Evolutionary conservation across 2,113 vertebrate species (phyloP).

Genomic region (Oreotrochilus melanogaster): DNA sequence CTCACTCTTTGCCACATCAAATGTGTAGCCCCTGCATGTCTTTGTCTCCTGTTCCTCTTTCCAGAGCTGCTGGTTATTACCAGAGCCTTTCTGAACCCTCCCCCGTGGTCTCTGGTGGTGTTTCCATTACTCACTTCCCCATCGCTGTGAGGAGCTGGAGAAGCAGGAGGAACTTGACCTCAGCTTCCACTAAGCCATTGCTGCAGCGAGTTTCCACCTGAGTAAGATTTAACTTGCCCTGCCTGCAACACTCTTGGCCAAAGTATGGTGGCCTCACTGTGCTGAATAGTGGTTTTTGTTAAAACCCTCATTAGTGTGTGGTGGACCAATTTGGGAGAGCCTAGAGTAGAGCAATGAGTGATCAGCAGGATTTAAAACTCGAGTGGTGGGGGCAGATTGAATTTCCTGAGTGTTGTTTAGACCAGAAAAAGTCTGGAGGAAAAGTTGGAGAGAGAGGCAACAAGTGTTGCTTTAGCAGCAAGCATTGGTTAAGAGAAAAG

Average conservation of each 20-base stretch:
- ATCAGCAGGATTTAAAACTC: not conserved
- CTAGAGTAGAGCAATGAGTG: not conserved
- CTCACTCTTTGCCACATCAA: not conserved
- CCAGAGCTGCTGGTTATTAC: not conserved
- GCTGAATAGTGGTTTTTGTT: not conserved
- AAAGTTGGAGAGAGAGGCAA: not conserved
- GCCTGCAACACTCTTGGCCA: not conserved
- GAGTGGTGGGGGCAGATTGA: not conserved
- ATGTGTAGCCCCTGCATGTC: not conserved
- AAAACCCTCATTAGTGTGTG: not conserved
- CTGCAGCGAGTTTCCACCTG: not conserved
- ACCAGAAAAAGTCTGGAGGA: not conserved
- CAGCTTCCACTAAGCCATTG: not conserved
- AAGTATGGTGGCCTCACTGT: not conserved
- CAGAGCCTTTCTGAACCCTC: not conserved
- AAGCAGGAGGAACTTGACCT: slow-evolving; percentile 13
- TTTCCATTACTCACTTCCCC: slow-evolving; percentile 21
- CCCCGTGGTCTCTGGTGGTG: not conserved
- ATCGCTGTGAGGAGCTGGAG: not conserved
- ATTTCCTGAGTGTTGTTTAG: not conserved
- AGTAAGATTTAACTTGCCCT: not conserved
- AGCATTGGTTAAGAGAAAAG: not conserved
- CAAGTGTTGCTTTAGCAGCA: not conserved
- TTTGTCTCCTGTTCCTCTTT: not conserved
- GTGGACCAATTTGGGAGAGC: not conserved